phyloP scores from a whole-genome alignment of 2,113 vertebrate species.

The Peromyscus californicus region DNA sequence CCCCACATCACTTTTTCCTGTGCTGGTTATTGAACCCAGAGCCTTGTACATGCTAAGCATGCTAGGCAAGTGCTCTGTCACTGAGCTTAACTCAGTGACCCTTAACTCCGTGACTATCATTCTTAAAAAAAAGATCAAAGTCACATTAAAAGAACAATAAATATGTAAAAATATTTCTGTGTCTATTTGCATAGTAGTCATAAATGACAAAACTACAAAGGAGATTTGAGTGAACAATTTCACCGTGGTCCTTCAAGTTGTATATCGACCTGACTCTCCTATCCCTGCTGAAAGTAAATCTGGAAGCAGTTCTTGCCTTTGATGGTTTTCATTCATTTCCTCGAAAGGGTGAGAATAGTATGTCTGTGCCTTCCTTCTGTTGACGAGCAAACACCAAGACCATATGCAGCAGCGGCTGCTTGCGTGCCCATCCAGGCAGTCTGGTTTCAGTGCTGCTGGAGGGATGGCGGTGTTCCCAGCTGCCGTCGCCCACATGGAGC shows the following conservation, averaged over 20 bases:
- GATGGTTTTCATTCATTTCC: conserved; percentile 78
- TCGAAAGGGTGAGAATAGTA: conserved; percentile 73
- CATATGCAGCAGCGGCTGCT: conserved; percentile 79
- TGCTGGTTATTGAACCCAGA: background rate
- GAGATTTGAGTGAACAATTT: background rate
- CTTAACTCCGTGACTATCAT: background rate
- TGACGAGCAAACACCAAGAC: conserved; percentile 78
- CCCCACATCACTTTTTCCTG: background rate
- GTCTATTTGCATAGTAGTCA: background rate
- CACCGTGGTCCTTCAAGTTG: background rate
- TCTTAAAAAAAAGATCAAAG: conserved; percentile 38
- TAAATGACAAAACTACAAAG: background rate
- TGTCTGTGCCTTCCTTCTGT: conserved; percentile 62
- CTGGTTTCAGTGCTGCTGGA: conserved; percentile 75
- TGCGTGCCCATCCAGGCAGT: conserved; percentile 66
- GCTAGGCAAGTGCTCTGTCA: background rate
- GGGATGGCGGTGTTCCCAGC: conserved; percentile 84
- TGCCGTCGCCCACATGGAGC: conserved; percentile 78
- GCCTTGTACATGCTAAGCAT: background rate
- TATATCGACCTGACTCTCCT: background rate
- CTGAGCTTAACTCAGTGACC: background rate
- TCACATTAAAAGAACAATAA: background rate
- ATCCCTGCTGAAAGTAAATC: conserved; percentile 24
- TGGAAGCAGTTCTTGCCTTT: conserved; percentile 58
- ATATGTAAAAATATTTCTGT: background rate